These are phyloP conservation scores for Ginglymostoma cirratum DNA, from an alignment of 2,113 vertebrate species.

Conservation along the genomic window DNA sequence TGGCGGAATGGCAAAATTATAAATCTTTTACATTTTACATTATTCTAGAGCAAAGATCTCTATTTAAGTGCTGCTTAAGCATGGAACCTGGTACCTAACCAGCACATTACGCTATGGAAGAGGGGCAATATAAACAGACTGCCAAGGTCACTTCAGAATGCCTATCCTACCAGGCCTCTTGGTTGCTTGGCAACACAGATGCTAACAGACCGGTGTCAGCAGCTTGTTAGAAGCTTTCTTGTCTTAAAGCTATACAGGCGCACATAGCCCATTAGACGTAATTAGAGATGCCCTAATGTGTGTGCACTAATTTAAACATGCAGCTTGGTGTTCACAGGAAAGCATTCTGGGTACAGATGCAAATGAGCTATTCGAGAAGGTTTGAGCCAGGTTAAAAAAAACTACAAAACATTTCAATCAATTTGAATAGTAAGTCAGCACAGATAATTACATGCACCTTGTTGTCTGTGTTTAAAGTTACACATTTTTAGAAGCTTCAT, in stretches of 20 bases:
- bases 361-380: conserved; percentile 1
- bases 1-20: neutral
- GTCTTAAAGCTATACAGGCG: conserved; percentile 5
- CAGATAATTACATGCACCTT: conserved; percentile 27
- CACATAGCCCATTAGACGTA: neutral
- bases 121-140: neutral
- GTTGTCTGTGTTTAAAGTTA: neutral
- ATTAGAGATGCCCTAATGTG: neutral
- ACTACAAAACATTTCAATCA: conserved; percentile 12
- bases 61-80: neutral
- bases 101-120: neutral
- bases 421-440: conserved; percentile 3
- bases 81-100: neutral
- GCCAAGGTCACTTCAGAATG: conserved; percentile 22
- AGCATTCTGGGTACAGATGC: neutral
- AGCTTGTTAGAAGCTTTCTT: neutral
- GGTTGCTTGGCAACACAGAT: conserved; percentile 20
- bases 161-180: neutral
- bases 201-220: conserved; percentile 24
- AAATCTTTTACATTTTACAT: neutral
- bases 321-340: conserved; percentile 14
- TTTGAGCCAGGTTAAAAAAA: neutral
- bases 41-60: neutral
- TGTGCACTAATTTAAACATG: neutral
- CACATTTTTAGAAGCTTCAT: neutral